Evolutionary conservation across 2,797 vertebrate species (phyloP).

Genomic region (Garrulus glandarius): DNA sequence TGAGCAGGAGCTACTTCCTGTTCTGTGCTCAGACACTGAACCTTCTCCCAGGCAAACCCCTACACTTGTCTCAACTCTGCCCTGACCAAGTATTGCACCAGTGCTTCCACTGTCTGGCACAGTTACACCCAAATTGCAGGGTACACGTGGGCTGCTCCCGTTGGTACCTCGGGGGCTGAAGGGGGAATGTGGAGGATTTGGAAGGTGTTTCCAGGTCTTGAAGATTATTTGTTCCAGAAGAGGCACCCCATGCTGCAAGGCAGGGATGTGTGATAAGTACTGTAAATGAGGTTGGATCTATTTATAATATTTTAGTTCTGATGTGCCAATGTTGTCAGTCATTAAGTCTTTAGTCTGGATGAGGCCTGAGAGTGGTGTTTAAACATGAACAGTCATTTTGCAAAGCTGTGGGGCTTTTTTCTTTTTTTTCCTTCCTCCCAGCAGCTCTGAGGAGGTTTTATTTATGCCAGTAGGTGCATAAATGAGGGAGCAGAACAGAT

Average conservation of each 20-base stretch:
- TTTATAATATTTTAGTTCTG: neutral
- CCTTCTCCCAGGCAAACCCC: neutral
- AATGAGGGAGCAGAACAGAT: neutral
- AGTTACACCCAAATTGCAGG: too few relatives aligned
- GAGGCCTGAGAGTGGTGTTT: neutral
- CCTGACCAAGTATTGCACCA: neutral
- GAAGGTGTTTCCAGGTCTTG: neutral
- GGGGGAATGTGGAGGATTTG: neutral
- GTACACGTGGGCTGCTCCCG: neutral
- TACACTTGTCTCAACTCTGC: neutral
- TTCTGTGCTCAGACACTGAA: neutral
- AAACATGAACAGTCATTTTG: neutral
- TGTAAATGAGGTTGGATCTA: neutral
- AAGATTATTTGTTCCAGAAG: neutral
- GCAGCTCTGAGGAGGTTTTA: neutral
- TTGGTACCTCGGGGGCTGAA: neutral
- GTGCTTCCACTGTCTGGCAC: neutral
- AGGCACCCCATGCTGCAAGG: neutral
- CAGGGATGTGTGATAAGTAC: neutral
- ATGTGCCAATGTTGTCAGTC: neutral
- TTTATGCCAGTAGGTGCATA: neutral
- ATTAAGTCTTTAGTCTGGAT: neutral
- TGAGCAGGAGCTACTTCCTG: neutral
- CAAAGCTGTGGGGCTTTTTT: neutral
- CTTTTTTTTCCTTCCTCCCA: neutral